These are phyloP conservation scores for Nephrotoma appendiculata DNA, from an alignment of 2,888 invertebrate genomes.

Conservation along the genomic window DNA sequence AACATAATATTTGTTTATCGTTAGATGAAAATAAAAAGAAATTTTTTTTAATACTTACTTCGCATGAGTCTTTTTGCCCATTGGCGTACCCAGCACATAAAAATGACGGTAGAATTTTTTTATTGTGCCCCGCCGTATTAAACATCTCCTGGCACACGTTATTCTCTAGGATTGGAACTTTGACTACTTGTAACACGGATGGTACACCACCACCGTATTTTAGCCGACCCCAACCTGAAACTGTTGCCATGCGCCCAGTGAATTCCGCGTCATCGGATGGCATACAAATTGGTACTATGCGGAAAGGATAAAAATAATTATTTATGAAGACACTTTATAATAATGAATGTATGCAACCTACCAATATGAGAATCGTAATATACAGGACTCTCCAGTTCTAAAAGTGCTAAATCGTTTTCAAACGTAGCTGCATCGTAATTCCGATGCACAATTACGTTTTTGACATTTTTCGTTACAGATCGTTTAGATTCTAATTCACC, in stretches of 20 bases:
- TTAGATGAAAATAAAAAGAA: neutral
- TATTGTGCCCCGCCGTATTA: constrained; percentile 75
- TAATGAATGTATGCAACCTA: constrained; percentile 26
- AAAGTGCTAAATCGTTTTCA: constrained; percentile 77
- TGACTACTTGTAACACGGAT: constrained; percentile 77
- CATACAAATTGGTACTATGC: constrained; percentile 76
- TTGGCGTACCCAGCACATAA: constrained; percentile 86
- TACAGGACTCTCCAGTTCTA: constrained; percentile 72
- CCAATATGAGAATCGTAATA: constrained; percentile 74
- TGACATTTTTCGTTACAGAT: constrained; percentile 68
- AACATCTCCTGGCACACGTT: constrained; percentile 89
- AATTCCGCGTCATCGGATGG: constrained; percentile 65
- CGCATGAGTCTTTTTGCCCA: constrained; percentile 85
- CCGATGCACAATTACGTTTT: constrained; percentile 74
- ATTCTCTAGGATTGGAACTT: constrained; percentile 78
- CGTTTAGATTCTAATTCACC: constrained; percentile 66
- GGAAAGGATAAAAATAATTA: constrained; percentile 14
- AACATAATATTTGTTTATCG: neutral
- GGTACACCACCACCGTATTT: constrained; percentile 87
- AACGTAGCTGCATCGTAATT: constrained; percentile 83
- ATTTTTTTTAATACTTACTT: constrained; percentile 40
- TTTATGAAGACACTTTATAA: neutral
- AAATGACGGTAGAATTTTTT: constrained; percentile 74
- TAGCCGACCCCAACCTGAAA: constrained; percentile 84
- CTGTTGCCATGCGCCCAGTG: constrained; percentile 74